These are phyloP conservation scores for Olivierus martensii DNA, from an alignment of 1,140 invertebrate species.

Conservation along the genomic window DNA sequence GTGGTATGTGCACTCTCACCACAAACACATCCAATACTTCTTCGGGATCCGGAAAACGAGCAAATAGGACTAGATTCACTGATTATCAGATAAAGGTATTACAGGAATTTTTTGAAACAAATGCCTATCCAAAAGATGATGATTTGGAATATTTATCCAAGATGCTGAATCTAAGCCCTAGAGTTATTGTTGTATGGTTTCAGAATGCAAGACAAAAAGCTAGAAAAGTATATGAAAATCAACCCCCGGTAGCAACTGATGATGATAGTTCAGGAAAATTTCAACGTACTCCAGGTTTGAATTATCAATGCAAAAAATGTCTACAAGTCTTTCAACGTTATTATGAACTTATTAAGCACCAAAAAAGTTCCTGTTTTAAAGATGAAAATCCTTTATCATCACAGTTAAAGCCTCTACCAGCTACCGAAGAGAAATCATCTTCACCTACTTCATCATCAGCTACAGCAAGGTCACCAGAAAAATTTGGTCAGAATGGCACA, in stretches of 20 bases:
- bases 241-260: slow-evolving; percentile 45
- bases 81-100: slow-evolving; percentile 98
- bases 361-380: slow-evolving; percentile 96
- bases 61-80: slow-evolving; percentile 96
- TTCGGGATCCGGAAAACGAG: slow-evolving; percentile 49
- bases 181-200: slow-evolving; percentile 97
- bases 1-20: slow-evolving; percentile 32
- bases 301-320: slow-evolving; percentile 99
- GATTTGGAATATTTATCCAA: slow-evolving; percentile 97
- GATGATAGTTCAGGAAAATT: slow-evolving; percentile 41
- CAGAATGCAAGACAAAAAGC: slow-evolving; percentile 93
- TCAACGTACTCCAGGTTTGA: slow-evolving; percentile 85
- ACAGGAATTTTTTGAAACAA: slow-evolving; percentile 99
- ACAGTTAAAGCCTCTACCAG: slow-evolving; percentile 23
- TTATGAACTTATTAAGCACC: slow-evolving; percentile 96
- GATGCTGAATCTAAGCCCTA: slow-evolving; percentile 76
- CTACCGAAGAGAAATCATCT: slow-evolving; percentile 9
- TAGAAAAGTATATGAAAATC: slow-evolving; percentile 95
- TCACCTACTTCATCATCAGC: slow-evolving; percentile 12
- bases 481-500: slow-evolving; percentile 20
- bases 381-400: slow-evolving; percentile 55
- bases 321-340: slow-evolving; percentile 94
- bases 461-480: slow-evolving; percentile 9
- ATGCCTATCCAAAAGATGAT: slow-evolving; percentile 99
- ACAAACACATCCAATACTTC: slow-evolving; percentile 31